Evolutionary conservation across 2,113 vertebrate genomes (phyloP).

Genomic region (Pseudorectes ferrugineus): DNA sequence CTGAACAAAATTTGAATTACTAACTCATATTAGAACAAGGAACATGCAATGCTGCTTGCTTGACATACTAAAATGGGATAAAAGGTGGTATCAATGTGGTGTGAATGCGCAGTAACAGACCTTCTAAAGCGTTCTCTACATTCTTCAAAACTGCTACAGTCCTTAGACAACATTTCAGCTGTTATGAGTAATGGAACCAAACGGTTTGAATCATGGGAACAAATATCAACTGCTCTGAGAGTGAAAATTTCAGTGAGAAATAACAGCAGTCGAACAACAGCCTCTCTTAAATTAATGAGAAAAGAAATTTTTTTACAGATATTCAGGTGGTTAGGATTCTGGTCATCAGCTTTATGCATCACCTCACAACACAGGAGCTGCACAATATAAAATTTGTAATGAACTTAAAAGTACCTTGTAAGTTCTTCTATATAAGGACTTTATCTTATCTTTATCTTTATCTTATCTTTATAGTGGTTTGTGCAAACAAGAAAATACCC

Average conservation of each 20-base stretch:
- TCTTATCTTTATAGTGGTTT: neutral
- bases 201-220: neutral
- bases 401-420: neutral
- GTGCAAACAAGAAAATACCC: neutral
- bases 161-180: neutral
- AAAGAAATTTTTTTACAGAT: neutral
- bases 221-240: neutral
- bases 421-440: neutral
- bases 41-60: neutral
- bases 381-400: neutral
- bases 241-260: neutral
- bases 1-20: neutral
- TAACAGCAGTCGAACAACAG: neutral
- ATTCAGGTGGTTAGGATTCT: neutral
- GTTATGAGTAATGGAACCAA: neutral
- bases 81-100: neutral
- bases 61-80: neutral
- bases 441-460: neutral
- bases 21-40: neutral
- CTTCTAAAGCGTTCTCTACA: neutral
- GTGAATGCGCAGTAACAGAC: neutral
- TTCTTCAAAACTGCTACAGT: neutral
- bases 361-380: neutral
- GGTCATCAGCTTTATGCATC: neutral
- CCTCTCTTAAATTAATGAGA: neutral